Conservation (phyloP, 2,888 invertebrate species). For the Dasysyrphus tricinctus region DNA sequence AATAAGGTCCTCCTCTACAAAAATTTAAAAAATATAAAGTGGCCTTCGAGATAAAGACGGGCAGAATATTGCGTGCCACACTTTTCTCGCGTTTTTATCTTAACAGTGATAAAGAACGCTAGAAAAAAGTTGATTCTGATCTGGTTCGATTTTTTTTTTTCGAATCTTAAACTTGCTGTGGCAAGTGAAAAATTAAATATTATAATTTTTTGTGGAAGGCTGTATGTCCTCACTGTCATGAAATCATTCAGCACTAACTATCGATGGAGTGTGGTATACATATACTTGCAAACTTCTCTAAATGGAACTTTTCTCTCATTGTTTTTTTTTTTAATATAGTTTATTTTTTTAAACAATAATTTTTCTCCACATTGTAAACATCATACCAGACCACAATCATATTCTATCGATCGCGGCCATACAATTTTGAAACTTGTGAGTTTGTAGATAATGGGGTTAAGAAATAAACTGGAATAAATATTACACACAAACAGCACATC, state of each 20-base stretch:
- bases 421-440: conserved; percentile 50
- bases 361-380: conserved; percentile 3
- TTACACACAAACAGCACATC: neutral
- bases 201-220: too few relatives aligned
- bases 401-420: conserved; percentile 44
- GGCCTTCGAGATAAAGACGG: too few relatives aligned
- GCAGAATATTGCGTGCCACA: too few relatives aligned
- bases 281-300: conserved; percentile 5
- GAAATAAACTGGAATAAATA: conserved; percentile 41
- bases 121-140: too few relatives aligned
- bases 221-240: neutral
- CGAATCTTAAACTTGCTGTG: too few relatives aligned
- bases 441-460: conserved; percentile 57
- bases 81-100: too few relatives aligned
- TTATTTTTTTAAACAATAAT: neutral
- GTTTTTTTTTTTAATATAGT: neutral
- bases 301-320: conserved; percentile 1
- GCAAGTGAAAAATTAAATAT: too few relatives aligned
- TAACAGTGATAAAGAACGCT: too few relatives aligned
- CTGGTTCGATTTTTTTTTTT: too few relatives aligned
- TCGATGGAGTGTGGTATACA: neutral
- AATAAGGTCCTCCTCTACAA: too few relatives aligned
- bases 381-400: neutral
- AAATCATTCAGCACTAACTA: neutral
- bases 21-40: too few relatives aligned